Evolutionary conservation across 1,140 invertebrate species (phyloP).

Genomic region (Cecropterus lyciades): DNA sequence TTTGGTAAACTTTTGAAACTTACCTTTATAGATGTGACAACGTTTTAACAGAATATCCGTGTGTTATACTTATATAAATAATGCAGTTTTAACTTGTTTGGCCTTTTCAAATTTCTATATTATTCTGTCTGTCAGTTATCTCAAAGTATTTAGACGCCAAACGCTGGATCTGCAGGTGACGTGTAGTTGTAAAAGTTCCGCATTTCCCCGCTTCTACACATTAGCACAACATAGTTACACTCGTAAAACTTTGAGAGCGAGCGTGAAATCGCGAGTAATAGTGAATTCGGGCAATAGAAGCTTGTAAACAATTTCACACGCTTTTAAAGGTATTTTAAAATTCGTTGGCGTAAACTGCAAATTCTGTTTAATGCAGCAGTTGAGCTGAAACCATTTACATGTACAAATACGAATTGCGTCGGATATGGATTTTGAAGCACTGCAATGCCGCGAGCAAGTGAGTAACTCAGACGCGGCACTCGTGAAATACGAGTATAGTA

Average conservation of each 20-base stretch:
- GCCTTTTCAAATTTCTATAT: no score
- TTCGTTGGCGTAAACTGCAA: slow-evolving; percentile 46
- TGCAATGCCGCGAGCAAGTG: not conserved
- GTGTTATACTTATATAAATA: no score
- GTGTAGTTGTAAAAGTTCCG: no score
- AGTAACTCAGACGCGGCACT: slow-evolving; percentile 1
- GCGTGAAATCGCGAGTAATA: not conserved
- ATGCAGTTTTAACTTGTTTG: no score
- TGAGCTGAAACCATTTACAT: slow-evolving; percentile 40
- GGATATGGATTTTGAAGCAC: slow-evolving; percentile 13
- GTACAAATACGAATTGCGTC: slow-evolving; percentile 32
- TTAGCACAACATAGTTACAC: not conserved
- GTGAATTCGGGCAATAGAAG: slow-evolving; percentile 14
- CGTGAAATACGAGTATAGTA: not conserved
- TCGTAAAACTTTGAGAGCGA: not conserved
- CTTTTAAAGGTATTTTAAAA: slow-evolving; percentile 47
- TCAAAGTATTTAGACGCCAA: no score
- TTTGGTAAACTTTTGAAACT: no score
- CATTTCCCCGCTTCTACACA: no score
- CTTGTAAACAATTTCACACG: slow-evolving; percentile 43
- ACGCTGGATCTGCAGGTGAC: no score
- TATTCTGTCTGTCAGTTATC: no score
- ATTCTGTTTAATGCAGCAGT: slow-evolving; percentile 40
- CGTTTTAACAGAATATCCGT: no score
- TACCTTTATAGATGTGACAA: no score